These are phyloP conservation scores for Drosophila algonquin DNA, from an alignment of 2,888 invertebrate genomes.

Conservation along the genomic window DNA sequence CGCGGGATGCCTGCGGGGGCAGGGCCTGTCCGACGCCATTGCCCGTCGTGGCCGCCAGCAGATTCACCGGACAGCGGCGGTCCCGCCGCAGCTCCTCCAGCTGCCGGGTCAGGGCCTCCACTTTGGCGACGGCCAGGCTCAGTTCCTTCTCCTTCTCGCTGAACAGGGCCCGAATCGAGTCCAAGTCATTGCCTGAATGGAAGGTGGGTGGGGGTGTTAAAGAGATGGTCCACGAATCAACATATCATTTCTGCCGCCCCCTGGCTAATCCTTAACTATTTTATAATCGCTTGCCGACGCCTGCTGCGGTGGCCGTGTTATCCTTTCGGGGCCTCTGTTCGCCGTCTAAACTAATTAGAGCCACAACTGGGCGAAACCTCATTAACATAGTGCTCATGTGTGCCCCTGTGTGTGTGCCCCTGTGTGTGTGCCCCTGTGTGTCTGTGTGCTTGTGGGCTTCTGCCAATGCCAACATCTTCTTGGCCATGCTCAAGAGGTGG, in stretches of 20 bases:
- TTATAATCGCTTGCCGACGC: constrained; percentile 45
- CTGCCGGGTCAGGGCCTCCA: constrained; percentile 97
- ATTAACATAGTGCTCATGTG: constrained; percentile 66
- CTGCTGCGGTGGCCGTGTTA: constrained; percentile 24
- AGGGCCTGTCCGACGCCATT: constrained; percentile 84
- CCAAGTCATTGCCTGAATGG: constrained; percentile 93
- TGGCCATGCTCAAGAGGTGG: constrained; percentile 46
- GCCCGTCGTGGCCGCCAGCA: constrained; percentile 76
- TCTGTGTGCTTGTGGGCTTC: constrained; percentile 42
- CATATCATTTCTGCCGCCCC: constrained; percentile 6
- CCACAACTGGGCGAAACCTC: constrained; percentile 66
- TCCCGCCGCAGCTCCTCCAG: constrained; percentile 94
- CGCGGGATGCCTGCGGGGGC: constrained; percentile 90
- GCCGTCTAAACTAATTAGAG: constrained; percentile 69
- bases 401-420: constrained; percentile 13
- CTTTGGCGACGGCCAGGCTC: constrained; percentile 97
- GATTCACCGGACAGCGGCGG: constrained; percentile 86
- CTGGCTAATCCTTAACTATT: constrained; percentile 38
- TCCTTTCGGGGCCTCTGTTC: constrained; percentile 34
- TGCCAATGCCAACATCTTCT: constrained; percentile 59
- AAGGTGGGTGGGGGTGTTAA: not conserved
- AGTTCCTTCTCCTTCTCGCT: constrained; percentile 99
- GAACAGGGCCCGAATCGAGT: constrained; percentile 97
- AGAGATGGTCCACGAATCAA: constrained; percentile 11
- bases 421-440: constrained; percentile 22